Evolutionary conservation across 1,140 invertebrate genomes (phyloP), one percentile per base, ranked within the genome.

Genomic region (Dolichoris vasculosae): DNA sequence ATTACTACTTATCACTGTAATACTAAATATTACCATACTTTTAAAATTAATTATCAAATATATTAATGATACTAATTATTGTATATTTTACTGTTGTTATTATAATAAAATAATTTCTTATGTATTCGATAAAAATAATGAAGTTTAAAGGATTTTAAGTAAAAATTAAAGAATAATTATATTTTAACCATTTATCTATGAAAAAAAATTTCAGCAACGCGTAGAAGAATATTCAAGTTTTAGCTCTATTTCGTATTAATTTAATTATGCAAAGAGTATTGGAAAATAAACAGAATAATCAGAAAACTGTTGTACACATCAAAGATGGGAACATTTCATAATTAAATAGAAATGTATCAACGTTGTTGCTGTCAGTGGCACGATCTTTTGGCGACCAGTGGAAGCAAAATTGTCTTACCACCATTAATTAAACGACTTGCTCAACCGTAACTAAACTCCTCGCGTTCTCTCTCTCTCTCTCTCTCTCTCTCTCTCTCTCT

Each of bases 341-440:
- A 82, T 55, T n/a, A 40, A 82, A 48, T 82, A 82, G 43, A 82
- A 69, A 32, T 82, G 46, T 35, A 51, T 51, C n/a, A n/a, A 73
- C 40, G 51, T 26, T 13, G 11, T 2, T 11, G 23, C 32, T 48
- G 55, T n/a, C 38, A n/a, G 69, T 43, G 7, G 38, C 30, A 43
- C 26, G 69, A 73, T 43, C 35, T 73, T 73, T 73, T 43, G 6
- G 23, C 23, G 13, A 80, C 20, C 23, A 26, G n/a, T 43, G 32
- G 26, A 15, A 55, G 17, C n/a, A 32, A 40, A 75, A 75, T 75
- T 76, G 59, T 64, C 82, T 83, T 46, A 23, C 64, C 15, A 35
- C 64, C 51, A 85, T 85, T 81, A 85, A 81, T 85, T 85, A 73
- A 81, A 81, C 51, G 48, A 85, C 40, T 81, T 38, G n/a, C 67